Evolutionary conservation across 2,888 invertebrate genomes (phyloP).

Genomic region (Dysmachus trigonus): DNA sequence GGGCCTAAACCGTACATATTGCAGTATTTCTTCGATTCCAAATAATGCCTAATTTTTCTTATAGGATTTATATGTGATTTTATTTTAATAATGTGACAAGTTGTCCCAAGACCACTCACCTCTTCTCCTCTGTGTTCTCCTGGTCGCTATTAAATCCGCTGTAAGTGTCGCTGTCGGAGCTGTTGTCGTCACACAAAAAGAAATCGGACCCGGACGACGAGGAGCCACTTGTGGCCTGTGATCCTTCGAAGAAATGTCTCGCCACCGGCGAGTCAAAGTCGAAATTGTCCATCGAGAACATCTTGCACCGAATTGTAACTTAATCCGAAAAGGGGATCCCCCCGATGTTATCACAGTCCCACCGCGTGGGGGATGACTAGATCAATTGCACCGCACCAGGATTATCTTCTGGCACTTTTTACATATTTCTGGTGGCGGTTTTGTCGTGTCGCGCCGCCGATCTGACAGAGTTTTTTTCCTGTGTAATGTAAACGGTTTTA

Average conservation of each 20-base stretch:
- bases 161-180: constrained; percentile 68
- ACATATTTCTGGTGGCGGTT: background rate
- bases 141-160: constrained; percentile 84
- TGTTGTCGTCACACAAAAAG: constrained; percentile 69
- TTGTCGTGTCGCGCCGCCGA: background rate
- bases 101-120: constrained; percentile 66
- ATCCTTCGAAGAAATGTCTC: constrained; percentile 70
- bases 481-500: constrained; percentile 2
- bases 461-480: background rate
- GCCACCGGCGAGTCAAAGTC: constrained; percentile 74
- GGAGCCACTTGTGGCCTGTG: constrained; percentile 70
- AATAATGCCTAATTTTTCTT: no score
- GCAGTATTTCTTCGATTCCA: no score
- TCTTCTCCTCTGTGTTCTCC: constrained; percentile 78
- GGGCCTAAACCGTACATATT: no score
- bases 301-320: constrained; percentile 52
- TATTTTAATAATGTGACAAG: no score
- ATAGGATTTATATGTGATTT: no score
- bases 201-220: constrained; percentile 73
- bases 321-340: background rate
- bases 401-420: background rate
- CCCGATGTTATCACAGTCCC: background rate
- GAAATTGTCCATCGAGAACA: constrained; percentile 75
- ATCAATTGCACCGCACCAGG: background rate
- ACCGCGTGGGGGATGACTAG: constrained; percentile 3